Base-by-base conservation (phyloP, 2,113 vertebrate genomes). In the Nannospalax galili region DNA sequence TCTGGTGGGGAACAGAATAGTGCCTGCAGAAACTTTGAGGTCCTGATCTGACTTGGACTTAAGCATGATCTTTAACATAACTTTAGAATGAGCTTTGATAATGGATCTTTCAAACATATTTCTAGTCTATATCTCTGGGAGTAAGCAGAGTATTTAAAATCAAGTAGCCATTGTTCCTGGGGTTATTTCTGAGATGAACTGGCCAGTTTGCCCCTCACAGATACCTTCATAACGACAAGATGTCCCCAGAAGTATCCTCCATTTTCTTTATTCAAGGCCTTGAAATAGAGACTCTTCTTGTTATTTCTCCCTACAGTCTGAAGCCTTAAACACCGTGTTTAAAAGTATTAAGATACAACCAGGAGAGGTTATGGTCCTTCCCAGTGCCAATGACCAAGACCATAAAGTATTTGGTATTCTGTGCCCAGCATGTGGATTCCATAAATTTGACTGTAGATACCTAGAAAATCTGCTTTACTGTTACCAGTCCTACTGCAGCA, bases 221-320 rank as follows among this genome's bases (percentile, higher is more conserved):
- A 48, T 24, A 92, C 15, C 22, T 58, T 78, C 32, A 1, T 1
- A 48, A 90, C 12, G 62, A 78, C 62, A 67, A 22, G n/a, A n/a
- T n/a, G n/a, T n/a, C n/a, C n/a, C n/a, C n/a, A n/a, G n/a, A n/a
- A n/a, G n/a, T n/a, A n/a, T n/a, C n/a, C n/a, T 64, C 16, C 22
- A 48, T 24, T 90, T 92, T 40, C 67, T 95, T 16, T 93, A 56
- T 73, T 14, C 48, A 77, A 62, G 86, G 90, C 37, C 26, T 77
- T 69, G 67, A 37, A 56, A 42, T 0, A 11, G 48, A 78, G n/a
- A 15, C 16, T n/a, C 11, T 42, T 82, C 78, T 56, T 74, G 37
- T 42, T 75, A 60, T 24, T 64, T 56, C 32, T 7, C 9, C 6
- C 14, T 32, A 3, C 35, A 37, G 14, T 42, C 79, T 9, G 60